Base-by-base conservation (phyloP, 2,797 vertebrate species). In the Enteromius unitaeniatus region DNA sequence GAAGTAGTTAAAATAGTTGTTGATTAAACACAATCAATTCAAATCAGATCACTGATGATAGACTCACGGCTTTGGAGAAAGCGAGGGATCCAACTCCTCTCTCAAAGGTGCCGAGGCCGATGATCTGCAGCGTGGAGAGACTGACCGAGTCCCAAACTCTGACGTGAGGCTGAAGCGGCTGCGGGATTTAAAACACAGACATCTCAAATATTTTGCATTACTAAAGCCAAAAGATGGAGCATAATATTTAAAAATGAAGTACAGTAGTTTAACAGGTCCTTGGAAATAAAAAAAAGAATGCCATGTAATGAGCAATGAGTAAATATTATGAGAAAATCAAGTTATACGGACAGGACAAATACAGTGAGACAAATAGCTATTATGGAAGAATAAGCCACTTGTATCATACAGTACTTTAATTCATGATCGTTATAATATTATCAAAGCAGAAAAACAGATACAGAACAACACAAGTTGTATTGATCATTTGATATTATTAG, bases 91-190 rank as follows among this genome's bases (percentile, higher is more conserved):
- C 97, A 0, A 99, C 97, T 14, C 98, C 98, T 82, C 98, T 96
- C 87, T 99, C 98, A 9, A 99, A 99, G 6, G 96, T 98, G 67
- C 97, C 97, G 21, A 97, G 91, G 78, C 98, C 98, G 2, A 99
- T 92, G 40, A 99, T 91, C 89, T 99, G 97, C 90, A 97, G 93
- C 0, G 97, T 99, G 64, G 91, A 89, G 51, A 99, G 93, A 90
- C 96, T 98, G 89, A 99, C 96, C 0, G 97, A 99, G 93, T 99
- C 98, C 98, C 98, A 99, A 42, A 99, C 93, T 70, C 97, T 95
- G 3, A 99, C 98, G 34, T 99, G 97, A 79, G 98, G 98, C 90
- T 97, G 97, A 79, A 99, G 91, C 19, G 96, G 94, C 98, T 99
- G 91, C 0, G 13, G 55, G 58, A 51, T 79, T 14, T 11, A 62